These are phyloP conservation scores for Pseudochromis fuscus DNA, from an alignment of 2,797 vertebrate species.

Conservation along the genomic window DNA sequence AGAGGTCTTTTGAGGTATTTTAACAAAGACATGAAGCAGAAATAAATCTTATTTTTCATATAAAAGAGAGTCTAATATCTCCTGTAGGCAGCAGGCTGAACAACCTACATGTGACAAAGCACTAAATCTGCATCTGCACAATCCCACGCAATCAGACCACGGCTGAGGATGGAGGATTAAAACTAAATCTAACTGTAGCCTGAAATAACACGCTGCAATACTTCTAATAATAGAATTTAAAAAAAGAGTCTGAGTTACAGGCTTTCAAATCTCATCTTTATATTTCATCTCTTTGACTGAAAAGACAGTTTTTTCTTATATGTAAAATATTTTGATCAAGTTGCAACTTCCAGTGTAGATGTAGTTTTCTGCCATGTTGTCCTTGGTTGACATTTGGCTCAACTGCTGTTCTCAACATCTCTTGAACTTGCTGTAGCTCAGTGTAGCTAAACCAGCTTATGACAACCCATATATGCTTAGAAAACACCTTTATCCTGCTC, in stretches of 20 bases:
- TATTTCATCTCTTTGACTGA: neutral
- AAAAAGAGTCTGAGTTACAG: neutral
- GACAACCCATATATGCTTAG: no score
- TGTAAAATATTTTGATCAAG: no score
- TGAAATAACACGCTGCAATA: neutral
- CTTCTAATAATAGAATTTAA: conserved; percentile 24
- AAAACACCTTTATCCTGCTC: neutral
- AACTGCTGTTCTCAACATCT: no score
- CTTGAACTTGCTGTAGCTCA: no score
- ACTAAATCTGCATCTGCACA: neutral
- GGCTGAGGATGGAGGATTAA: neutral
- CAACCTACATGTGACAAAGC: neutral
- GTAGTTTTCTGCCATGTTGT: no score
- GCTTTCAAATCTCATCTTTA: neutral
- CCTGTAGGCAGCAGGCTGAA: neutral
- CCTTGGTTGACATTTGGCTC: no score
- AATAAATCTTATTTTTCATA: neutral
- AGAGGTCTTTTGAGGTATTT: neutral
- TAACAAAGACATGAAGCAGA: neutral
- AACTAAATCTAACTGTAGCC: neutral
- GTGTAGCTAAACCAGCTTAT: no score
- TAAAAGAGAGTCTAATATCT: neutral
- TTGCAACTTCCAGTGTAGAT: no score
- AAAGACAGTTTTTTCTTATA: no score
- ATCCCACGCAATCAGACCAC: neutral